Percentiles rank a stretch among this genome's conserved stretches.
Evolutionary conservation across 2,888 invertebrate species (phyloP).

Genomic region (Pseudococcus viburni): DNA sequence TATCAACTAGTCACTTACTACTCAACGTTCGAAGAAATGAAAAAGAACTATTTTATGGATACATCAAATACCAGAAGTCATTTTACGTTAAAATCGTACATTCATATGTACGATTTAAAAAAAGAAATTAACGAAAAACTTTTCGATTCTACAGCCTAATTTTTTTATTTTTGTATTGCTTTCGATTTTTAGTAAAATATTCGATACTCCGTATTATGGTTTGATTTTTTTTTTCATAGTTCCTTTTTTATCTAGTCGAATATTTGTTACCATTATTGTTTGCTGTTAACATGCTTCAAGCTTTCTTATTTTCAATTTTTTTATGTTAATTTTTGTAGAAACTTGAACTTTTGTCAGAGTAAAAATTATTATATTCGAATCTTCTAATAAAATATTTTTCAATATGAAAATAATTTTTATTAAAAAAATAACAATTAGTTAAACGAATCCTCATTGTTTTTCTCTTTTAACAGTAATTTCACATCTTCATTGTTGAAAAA

Average conservation of each 20-base stretch:
- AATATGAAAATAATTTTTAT: neutral
- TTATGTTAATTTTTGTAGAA: conserved; percentile 12
- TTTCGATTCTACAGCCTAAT: conserved; percentile 7
- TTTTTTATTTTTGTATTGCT: conserved; percentile 49
- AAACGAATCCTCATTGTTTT: neutral
- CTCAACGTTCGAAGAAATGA: conserved; percentile 59
- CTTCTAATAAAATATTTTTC: neutral
- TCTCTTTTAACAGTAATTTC: conserved; percentile 17
- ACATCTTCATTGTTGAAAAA: conserved; percentile 29
- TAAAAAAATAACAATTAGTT: neutral
- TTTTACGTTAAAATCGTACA: conserved; percentile 50
- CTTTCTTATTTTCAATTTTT: neutral
- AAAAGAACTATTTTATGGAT: conserved; percentile 33
- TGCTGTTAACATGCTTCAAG: neutral
- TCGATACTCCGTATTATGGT: neutral
- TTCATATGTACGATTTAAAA: conserved; percentile 55
- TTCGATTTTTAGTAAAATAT: neutral
- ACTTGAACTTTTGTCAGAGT: neutral
- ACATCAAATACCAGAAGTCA: neutral
- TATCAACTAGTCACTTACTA: conserved; percentile 83
- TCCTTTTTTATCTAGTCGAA: neutral
- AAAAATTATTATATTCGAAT: neutral
- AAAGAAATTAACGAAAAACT: conserved; percentile 48
- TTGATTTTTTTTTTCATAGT: neutral
- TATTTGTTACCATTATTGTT: conserved; percentile 8